Evolutionary conservation across 2,113 vertebrate genomes (phyloP), one percentile per base, ranked within the genome.

Genomic region (Gasterosteus nipponicus): DNA sequence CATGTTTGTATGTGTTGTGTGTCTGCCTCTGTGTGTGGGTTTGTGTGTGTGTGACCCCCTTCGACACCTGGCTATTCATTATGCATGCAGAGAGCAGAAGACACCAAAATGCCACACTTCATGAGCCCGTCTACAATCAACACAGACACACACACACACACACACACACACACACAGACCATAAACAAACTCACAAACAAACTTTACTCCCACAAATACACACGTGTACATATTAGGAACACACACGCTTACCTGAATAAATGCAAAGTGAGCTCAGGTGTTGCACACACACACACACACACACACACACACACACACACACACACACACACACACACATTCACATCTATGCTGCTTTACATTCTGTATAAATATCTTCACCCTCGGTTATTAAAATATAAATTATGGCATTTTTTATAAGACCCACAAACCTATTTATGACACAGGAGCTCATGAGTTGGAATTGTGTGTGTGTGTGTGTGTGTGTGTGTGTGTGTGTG

Each of bases 21-120:
- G 47, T 73, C 54, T 51, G 68, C 53, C 54, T 62, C 59, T 64
- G 35, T 65, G 56, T 61, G 29, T 60, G 65, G 41, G 63, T 61
- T 64, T 2, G 22, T 66, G 62, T 77, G 77, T 83, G 80, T 68
- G 74, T 91, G 92, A 92, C 90, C 92, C 87, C 59, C 89, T 80
- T 73, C 85, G 87, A 93, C 93, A 94, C 93, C 93, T 94, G 93
- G 88, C 80, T 85, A 89, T 94, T 95, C 88, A 95, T 95, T 94
- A 95, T 93, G 93, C 93, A 95, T 94, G 93, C 92, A 91, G 91
- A 78, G 88, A 78, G 77, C 72, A 91, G 88, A 91, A 92, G 88
- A 90, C 92, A 90, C 93, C 88, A 93, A 94, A 94, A 94, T 93
- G 93, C 91, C 92, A 94, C 92, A 93, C 91, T 94, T 93, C 90